These are phyloP conservation scores for Drosophila teissieri DNA, from an alignment of 1,140 invertebrate genomes.

Conservation along the genomic window DNA sequence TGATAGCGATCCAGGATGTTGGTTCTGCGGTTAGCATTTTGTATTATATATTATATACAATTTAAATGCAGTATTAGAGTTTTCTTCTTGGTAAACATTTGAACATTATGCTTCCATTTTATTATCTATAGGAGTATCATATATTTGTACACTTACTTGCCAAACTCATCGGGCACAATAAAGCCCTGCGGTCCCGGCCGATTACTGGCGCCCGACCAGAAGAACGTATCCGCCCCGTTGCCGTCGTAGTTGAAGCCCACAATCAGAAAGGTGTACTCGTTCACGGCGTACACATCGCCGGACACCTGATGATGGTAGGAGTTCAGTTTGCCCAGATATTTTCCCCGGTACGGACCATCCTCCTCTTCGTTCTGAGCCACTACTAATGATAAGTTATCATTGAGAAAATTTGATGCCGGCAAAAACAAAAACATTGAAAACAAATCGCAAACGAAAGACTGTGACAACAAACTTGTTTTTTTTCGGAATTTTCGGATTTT, in stretches of 20 bases:
- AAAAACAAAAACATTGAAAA: not conserved
- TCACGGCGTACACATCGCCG: slow-evolving; percentile 95
- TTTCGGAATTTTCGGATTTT: not conserved
- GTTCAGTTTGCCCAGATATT: slow-evolving; percentile 93
- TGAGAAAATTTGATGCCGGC: slow-evolving; percentile 1
- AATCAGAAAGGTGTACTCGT: slow-evolving; percentile 93
- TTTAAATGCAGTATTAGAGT: too few species aligned
- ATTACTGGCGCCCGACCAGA: slow-evolving; percentile 95
- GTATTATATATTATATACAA: too few species aligned
- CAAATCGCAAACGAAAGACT: slow-evolving; percentile 23
- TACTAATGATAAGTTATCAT: slow-evolving; percentile 11
- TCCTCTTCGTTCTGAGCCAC: slow-evolving; percentile 85
- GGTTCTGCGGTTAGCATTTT: slow-evolving; percentile 87
- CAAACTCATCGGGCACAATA: slow-evolving; percentile 94
- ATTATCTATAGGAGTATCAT: too few species aligned
- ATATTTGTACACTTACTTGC: slow-evolving; percentile 88
- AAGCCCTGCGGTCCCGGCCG: slow-evolving; percentile 95
- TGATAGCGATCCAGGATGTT: slow-evolving; percentile 94
- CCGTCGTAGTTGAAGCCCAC: slow-evolving; percentile 96
- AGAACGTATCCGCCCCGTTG: slow-evolving; percentile 95
- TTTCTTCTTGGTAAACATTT: too few species aligned
- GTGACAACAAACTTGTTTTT: slow-evolving; percentile 40
- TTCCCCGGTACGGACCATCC: slow-evolving; percentile 91
- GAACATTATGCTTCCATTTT: too few species aligned
- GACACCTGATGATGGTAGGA: slow-evolving; percentile 95